A percentile compares a stretch with the other conserved stretches of the same genome.
These are phyloP conservation scores for Melanotus villosus DNA, from an alignment of 2,888 invertebrate genomes.

Conservation along the genomic window DNA sequence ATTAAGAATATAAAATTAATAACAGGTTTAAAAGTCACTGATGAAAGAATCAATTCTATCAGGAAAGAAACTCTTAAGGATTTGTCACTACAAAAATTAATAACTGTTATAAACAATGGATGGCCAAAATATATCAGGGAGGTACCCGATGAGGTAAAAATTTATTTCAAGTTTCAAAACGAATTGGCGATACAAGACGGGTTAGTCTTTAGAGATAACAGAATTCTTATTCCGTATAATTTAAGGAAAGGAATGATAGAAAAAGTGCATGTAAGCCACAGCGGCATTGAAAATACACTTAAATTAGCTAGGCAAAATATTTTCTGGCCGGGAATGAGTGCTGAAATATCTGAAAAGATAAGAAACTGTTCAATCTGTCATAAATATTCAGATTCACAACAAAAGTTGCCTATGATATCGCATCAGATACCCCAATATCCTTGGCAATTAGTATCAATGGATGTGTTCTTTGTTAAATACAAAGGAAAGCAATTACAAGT, in stretches of 20 bases:
- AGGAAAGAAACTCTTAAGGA: not conserved
- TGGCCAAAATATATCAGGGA: not conserved
- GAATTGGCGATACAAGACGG: constrained; percentile 15
- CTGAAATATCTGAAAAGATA: not conserved
- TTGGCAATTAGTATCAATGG: constrained; percentile 8
- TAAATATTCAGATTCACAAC: not conserved
- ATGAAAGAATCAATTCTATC: not conserved
- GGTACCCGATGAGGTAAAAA: constrained; percentile 1
- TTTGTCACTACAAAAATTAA: not conserved
- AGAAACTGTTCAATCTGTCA: not conserved
- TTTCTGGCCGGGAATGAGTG: not conserved
- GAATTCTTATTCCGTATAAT: constrained; percentile 20
- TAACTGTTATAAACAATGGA: not conserved
- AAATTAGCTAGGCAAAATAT: not conserved
- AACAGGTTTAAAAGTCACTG: not conserved
- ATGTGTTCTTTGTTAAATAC: not conserved
- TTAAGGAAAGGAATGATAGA: constrained; percentile 20
- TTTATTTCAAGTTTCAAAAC: not conserved
- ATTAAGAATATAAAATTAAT: not conserved
- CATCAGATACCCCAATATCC: not conserved
- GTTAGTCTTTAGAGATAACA: constrained; percentile 10
- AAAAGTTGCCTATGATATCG: not conserved
- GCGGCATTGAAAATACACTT: not conserved
- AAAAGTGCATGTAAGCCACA: constrained; percentile 29
- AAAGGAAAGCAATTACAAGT: not conserved